These are phyloP conservation scores for Sinocyclocheilus anophthalmus DNA, from an alignment of 2,113 vertebrate species.

Conservation along the genomic window DNA sequence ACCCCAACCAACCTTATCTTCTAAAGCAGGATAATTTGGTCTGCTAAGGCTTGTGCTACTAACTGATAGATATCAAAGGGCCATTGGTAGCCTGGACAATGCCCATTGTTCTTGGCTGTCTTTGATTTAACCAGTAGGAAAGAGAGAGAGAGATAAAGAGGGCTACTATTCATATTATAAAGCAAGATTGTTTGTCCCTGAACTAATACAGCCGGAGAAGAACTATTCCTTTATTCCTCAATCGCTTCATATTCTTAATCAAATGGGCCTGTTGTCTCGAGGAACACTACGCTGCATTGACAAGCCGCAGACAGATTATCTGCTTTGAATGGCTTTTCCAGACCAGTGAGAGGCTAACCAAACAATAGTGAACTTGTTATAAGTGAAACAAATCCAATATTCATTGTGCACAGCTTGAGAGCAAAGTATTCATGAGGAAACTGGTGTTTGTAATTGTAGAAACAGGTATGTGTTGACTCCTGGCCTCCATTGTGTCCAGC, in stretches of 20 bases:
- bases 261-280: conserved; percentile 72
- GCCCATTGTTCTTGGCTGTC: conserved; percentile 62
- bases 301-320: conserved; percentile 47
- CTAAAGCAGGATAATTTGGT: conserved; percentile 64
- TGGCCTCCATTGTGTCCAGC: background rate
- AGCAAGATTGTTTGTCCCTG: conserved; percentile 33
- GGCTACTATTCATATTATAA: conserved; percentile 36
- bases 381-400: conserved; percentile 42
- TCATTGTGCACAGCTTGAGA: conserved; percentile 36
- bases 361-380: conserved; percentile 54
- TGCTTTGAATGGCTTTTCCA: conserved; percentile 49
- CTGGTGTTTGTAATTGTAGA: conserved; percentile 33
- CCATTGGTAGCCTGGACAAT: conserved; percentile 65
- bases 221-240: conserved; percentile 65
- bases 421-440: background rate
- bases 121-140: conserved; percentile 19
- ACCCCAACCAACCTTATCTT: conserved; percentile 61
- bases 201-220: conserved; percentile 54
- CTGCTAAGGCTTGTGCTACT: conserved; percentile 59
- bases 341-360: conserved; percentile 37
- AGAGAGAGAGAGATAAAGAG: background rate
- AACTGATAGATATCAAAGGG: conserved; percentile 63
- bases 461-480: background rate
- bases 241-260: conserved; percentile 72
- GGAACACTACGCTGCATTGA: conserved; percentile 43